Base-by-base conservation (phyloP, 2,113 vertebrate genomes). In the Dolichallabes microphthalmus region DNA sequence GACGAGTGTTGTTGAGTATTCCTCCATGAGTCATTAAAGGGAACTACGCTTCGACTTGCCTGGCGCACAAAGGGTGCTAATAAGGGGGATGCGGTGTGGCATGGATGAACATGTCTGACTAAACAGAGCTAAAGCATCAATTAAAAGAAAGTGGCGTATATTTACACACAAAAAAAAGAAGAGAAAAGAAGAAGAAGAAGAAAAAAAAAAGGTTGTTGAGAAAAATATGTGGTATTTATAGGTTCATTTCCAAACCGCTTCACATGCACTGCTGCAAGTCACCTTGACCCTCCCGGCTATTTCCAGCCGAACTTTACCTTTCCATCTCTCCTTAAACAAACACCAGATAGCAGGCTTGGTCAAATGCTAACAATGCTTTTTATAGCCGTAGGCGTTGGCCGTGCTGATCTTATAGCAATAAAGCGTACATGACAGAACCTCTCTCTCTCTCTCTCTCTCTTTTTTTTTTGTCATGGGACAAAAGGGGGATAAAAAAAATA, bases 41-140 rank as follows among this genome's bases (percentile, higher is more conserved):
- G 66, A 83, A 77, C 57, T 82, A 1, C 79, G 88, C 86, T 87
- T 76, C 60, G 86, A 85, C 86, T 85, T 85, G 88, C 85, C 82
- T 73, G 74, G 73, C 27, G 17, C 35, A 52, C 64, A 68, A 85
- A 78, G 50, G 80, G 66, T 89, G 58, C 79, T 80, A 82, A 84
- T 74, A 85, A 69, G 69, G 57, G 78, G 78, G 77, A 14, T 86
- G 80, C 32, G 79, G 71, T 55, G 63, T 50, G 63, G 57, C 84
- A 68, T 30, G 83, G 82, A 35, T 68, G 52, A 83, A 87, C 85
- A 73, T 78, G 85, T 87, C 83, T 86, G 27, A 0, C 52, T 86
- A 32, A 63, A 74, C 17, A 50, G 50, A 82, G 19, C 79, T 5
- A 66, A 66, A 25, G 25, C 69, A 61, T 52, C 27, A 69, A 73